These are phyloP conservation scores for Colius striatus DNA, from an alignment of 2,113 vertebrate species.

Conservation along the genomic window DNA sequence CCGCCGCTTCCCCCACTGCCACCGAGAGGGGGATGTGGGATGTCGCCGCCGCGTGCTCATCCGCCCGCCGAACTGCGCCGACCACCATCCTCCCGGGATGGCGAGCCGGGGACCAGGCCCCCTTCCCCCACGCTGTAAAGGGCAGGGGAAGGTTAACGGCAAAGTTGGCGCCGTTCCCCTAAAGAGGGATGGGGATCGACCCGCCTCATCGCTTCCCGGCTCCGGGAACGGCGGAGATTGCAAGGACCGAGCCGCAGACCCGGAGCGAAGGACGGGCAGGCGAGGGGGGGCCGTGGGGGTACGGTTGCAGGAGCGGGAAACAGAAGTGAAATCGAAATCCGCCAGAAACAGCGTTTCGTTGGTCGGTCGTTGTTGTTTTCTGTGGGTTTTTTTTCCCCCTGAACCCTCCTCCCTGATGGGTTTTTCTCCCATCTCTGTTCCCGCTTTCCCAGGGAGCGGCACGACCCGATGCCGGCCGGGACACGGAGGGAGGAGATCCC, in stretches of 20 bases:
- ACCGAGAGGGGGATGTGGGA: not conserved
- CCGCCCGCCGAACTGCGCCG: not conserved
- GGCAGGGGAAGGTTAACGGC: conserved; percentile 53
- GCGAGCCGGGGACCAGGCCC: not conserved
- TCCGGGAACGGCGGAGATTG: not conserved
- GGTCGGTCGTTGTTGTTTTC: not conserved
- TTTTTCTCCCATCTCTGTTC: not conserved
- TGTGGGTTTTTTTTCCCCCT: too few relatives aligned
- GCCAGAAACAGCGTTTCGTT: not conserved
- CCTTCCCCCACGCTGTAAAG: not conserved
- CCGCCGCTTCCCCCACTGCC: not conserved
- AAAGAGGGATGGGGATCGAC: not conserved
- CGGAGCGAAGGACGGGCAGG: not conserved
- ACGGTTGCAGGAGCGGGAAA: conserved; percentile 19
- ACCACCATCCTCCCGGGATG: not conserved
- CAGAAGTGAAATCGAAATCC: conserved; percentile 60
- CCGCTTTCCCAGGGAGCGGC: not conserved
- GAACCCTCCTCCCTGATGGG: not conserved
- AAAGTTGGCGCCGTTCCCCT: not conserved
- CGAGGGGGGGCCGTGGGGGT: too few relatives aligned
- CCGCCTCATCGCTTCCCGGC: not conserved
- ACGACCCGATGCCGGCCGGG: not conserved
- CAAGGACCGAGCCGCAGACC: not conserved
- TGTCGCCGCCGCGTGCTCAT: not conserved
- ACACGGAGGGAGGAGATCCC: not conserved